A percentile compares a stretch with the other conserved stretches of the same genome.
These are phyloP conservation scores for Staurois parvus DNA, from an alignment of 2,797 vertebrate species.

Conservation along the genomic window DNA sequence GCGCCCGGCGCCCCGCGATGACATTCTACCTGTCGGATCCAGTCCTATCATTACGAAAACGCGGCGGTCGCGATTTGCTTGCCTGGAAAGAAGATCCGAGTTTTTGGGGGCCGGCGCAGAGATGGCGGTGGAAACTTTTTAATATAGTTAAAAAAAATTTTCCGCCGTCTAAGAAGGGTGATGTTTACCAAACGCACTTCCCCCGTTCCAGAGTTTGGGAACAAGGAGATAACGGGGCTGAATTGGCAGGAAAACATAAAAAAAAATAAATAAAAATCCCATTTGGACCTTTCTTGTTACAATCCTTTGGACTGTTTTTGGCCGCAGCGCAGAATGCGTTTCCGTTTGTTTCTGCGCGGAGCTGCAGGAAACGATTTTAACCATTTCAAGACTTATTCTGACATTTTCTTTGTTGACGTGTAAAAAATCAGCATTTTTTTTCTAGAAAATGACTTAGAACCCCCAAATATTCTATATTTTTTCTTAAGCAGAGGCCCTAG, in stretches of 20 bases:
- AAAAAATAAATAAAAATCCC: not conserved
- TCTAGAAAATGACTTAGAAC: too few species aligned
- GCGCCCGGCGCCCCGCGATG: not conserved
- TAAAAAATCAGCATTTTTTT: too few species aligned
- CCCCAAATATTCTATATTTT: too few species aligned
- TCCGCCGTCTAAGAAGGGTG: not conserved
- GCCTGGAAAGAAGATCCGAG: not conserved
- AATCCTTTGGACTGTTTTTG: not conserved
- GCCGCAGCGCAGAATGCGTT: not conserved
- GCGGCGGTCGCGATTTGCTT: not conserved
- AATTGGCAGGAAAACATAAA: not conserved
- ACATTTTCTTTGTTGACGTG: too few species aligned
- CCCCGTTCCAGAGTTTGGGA: not conserved
- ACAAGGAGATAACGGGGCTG: not conserved
- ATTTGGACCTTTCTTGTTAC: not conserved
- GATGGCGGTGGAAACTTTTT: not conserved
- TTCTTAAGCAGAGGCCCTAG: too few species aligned
- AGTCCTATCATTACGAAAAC: conserved; percentile 36
- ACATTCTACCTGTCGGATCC: conserved; percentile 23
- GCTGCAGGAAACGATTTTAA: too few species aligned
- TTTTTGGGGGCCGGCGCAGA: not conserved
- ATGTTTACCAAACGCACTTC: conserved; percentile 23
- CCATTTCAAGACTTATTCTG: too few species aligned
- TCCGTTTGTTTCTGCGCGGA: too few species aligned
- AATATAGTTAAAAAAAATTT: too few species aligned